A percentile compares a stretch with the other conserved stretches of the same genome.
Conservation (phyloP, 2,888 invertebrate genomes). For the Philereme transversata region DNA sequence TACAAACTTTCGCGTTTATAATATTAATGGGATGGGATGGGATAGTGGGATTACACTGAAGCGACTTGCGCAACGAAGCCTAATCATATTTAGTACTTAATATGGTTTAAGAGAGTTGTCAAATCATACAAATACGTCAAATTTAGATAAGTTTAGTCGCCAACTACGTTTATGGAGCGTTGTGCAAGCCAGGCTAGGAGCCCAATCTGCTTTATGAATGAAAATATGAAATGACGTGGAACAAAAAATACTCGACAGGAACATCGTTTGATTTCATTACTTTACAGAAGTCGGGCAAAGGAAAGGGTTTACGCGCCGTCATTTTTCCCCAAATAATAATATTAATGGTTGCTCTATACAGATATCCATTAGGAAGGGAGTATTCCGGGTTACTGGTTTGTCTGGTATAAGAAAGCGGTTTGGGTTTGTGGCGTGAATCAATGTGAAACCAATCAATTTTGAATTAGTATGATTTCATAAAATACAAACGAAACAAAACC, state of each 20-base stretch:
- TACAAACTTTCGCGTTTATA: no score
- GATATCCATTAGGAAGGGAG: conserved; percentile 59
- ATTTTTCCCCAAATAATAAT: conserved; percentile 65
- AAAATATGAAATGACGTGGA: conserved; percentile 29
- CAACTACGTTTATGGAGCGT: no score
- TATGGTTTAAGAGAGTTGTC: no score
- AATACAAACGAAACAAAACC: no score
- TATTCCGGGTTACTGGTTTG: conserved; percentile 43
- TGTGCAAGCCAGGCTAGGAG: no score
- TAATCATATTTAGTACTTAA: no score
- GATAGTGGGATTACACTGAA: no score
- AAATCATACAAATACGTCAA: no score
- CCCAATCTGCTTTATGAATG: conserved; percentile 8
- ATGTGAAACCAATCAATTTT: not conserved
- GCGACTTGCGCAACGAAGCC: no score
- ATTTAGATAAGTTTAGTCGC: no score
- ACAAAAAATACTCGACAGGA: conserved; percentile 38
- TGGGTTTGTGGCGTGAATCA: conserved; percentile 2
- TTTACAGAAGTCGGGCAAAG: conserved; percentile 49
- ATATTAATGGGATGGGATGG: no score
- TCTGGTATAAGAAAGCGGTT: conserved; percentile 4
- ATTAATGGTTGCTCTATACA: conserved; percentile 64
- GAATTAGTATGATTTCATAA: not conserved
- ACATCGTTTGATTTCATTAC: conserved; percentile 65
- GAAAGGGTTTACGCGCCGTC: conserved; percentile 61